These are phyloP conservation scores for Rhyacophila evoluta DNA, from an alignment of 2,888 invertebrate genomes.

Conservation along the genomic window DNA sequence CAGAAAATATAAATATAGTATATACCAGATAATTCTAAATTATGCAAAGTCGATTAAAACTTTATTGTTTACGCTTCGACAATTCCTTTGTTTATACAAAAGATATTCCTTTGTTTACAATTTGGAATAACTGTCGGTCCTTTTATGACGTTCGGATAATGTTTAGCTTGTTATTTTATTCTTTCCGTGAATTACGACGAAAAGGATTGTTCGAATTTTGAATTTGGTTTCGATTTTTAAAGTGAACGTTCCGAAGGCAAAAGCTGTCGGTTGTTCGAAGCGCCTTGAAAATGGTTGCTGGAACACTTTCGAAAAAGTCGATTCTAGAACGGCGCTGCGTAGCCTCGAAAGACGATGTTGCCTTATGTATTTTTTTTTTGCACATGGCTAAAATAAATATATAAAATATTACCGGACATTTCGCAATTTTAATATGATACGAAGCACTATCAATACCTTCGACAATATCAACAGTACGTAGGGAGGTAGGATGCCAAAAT, in stretches of 20 bases:
- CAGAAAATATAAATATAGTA: too few relatives aligned
- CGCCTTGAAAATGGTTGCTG: conserved; percentile 48
- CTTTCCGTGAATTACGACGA: not conserved
- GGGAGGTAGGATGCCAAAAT: too few relatives aligned
- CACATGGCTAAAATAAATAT: not conserved
- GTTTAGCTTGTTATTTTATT: not conserved
- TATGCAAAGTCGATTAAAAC: not conserved
- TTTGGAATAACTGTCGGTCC: not conserved
- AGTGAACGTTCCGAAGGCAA: conserved; percentile 32
- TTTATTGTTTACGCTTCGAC: conserved; percentile 32
- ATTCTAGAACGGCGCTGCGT: conserved; percentile 35
- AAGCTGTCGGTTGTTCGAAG: conserved; percentile 19
- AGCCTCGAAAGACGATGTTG: conserved; percentile 35
- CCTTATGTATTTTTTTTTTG: conserved; percentile 3
- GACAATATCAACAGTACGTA: too few relatives aligned
- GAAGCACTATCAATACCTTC: too few relatives aligned
- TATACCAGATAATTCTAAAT: too few relatives aligned
- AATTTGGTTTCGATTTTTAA: conserved; percentile 7
- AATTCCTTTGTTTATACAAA: conserved; percentile 39
- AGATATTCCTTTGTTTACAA: conserved; percentile 14
- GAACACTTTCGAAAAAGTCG: conserved; percentile 45
- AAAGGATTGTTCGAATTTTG: not conserved
- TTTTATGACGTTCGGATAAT: not conserved
- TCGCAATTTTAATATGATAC: not conserved
- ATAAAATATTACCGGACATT: not conserved